Evolutionary conservation across 2,888 invertebrate species (phyloP), one percentile per base, ranked within the genome.

Genomic region (Camptogramma bilineatum): DNA sequence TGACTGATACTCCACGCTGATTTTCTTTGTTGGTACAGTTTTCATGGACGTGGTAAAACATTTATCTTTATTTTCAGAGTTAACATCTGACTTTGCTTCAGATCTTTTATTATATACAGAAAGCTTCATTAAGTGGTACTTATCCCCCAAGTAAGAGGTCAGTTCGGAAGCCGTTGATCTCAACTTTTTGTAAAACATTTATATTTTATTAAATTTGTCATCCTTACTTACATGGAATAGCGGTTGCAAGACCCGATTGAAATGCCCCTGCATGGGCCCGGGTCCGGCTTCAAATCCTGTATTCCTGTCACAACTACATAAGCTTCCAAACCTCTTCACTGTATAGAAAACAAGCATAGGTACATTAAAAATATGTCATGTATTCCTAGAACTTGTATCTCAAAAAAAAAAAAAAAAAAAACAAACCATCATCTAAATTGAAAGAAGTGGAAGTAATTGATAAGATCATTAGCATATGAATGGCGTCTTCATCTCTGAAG

Each of bases 1-100:
- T 86, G 87, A 89, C 83, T 85, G 87, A 88, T 89, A 86, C 84
- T 82, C 86, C 81, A 76, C 79, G 75, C 77, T 84, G 81, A 84
- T 82, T 83, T 84, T 84, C 86, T 88, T 87, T 86, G 85, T 87
- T 87, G 76, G 78, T 83, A 81, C 78, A 79, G 76, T 83, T 83
- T 81, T 78, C 78, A 80, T 81, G 84, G 77, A 74, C 75, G 74
- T 76, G 73, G 73, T 71, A 69, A 66, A 64, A 58, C 66, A 66
- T 71, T 65, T 62, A 58, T 53, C 57, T 66, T 55, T 51, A 56
- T 66, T 62, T 61, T 55, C 34, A 8, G 59, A 57, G 48, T 53
- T 53, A 50, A 34, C 44, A 44, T 48, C 10, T 47, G 52, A 13
- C 52, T 56, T 52, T 52, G 31, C 34, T 39, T 48, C 48, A 10